Evolutionary conservation across 2,113 vertebrate species (phyloP).

Genomic region (Heliornis fulica): DNA sequence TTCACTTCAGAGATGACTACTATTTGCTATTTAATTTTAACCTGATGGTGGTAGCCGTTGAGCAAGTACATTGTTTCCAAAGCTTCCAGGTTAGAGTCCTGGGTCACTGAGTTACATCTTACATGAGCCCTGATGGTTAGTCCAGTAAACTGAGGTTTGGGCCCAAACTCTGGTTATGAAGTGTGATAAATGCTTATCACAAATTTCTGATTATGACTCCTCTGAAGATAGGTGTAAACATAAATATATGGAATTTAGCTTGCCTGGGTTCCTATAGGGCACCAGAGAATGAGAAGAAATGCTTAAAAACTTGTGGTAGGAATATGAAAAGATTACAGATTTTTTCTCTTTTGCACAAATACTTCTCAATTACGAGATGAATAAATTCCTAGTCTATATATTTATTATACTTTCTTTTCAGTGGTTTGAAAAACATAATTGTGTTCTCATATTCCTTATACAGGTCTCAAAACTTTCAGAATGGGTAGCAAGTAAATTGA

Average conservation of each 20-base stretch:
- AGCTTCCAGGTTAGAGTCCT: background rate
- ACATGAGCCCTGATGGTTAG: accelerated
- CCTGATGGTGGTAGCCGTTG: background rate
- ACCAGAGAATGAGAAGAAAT: background rate
- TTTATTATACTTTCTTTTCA: background rate
- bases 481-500: slow-evolving; percentile 86
- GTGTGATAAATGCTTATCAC: background rate
- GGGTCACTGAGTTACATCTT: background rate
- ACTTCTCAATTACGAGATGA: background rate
- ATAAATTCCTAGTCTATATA: background rate
- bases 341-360: background rate
- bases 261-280: background rate
- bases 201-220: background rate
- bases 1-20: background rate
- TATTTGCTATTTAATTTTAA: background rate
- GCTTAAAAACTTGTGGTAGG: background rate
- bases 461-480: slow-evolving; percentile 85
- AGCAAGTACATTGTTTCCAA: background rate
- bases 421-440: background rate
- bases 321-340: background rate
- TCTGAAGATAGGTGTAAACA: background rate
- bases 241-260: background rate
- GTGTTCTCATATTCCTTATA: background rate
- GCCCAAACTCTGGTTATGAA: background rate
- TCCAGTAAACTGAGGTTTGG: background rate